A percentile compares a stretch with the other conserved stretches of the same genome.
phyloP scores from a whole-genome alignment of 1,140 invertebrate species.

The Micrasema minimum region DNA sequence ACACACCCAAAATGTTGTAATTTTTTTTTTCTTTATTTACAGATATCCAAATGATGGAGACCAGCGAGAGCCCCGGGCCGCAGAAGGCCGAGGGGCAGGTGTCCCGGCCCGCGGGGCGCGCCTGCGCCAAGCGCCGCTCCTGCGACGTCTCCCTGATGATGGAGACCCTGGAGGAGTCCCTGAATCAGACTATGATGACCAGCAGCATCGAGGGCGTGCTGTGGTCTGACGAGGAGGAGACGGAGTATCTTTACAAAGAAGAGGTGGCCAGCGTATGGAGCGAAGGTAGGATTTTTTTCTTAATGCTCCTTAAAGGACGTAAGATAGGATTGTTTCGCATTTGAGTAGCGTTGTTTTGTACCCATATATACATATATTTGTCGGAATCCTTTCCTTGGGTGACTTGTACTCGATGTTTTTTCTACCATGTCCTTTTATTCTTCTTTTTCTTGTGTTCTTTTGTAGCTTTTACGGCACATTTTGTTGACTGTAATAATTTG shows the following conservation, averaged over 20 bases:
- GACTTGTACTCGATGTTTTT: no score
- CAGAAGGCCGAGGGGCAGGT: conserved; percentile 19
- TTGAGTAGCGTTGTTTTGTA: no score
- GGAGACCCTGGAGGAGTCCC: conserved; percentile 53
- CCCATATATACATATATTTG: no score
- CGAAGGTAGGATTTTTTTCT: conserved; percentile 59
- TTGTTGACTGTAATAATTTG: no score
- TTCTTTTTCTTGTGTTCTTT: no score
- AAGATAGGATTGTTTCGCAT: no score
- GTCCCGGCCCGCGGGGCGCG: conserved; percentile 3
- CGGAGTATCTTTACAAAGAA: conserved; percentile 65
- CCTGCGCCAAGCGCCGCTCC: conserved; percentile 48
- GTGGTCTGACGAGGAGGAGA: conserved; percentile 67
- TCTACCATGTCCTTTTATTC: no score
- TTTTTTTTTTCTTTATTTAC: background rate
- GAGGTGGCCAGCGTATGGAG: conserved; percentile 64
- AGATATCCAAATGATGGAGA: conserved; percentile 29
- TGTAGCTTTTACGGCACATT: no score
- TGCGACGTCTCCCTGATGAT: conserved; percentile 47
- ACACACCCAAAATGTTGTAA: no score
- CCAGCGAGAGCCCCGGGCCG: background rate
- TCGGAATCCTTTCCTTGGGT: no score
- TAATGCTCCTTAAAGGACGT: no score
- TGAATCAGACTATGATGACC: conserved; percentile 58
- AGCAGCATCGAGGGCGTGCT: conserved; percentile 66